Evolutionary conservation across 35 echinoderm and acorn worm genomes (phyloP).

Genomic region (Diadema setosum): DNA sequence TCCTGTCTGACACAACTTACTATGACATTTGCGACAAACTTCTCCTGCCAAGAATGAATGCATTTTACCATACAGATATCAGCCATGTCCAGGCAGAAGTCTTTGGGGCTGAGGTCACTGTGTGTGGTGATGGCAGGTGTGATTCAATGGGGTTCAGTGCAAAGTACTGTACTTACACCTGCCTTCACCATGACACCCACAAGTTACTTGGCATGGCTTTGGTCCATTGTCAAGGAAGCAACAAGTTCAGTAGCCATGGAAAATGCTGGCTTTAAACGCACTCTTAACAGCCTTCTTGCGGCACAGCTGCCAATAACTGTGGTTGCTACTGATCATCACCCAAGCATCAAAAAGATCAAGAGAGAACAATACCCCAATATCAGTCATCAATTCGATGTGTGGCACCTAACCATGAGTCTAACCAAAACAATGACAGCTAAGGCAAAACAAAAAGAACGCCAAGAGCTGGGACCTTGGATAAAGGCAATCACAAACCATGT

Average conservation of each 20-base stretch:
- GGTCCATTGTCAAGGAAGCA: conserved; percentile 27
- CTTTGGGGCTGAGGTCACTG: neutral
- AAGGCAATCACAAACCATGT: conserved; percentile 19
- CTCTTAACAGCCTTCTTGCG: neutral
- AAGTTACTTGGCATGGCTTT: conserved; percentile 8
- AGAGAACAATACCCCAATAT: conserved; percentile 13
- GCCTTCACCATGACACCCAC: conserved; percentile 13
- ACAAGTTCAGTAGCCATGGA: conserved; percentile 55
- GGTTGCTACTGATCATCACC: conserved; percentile 53
- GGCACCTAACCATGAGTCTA: conserved; percentile 31
- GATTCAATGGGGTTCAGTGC: conserved; percentile 55
- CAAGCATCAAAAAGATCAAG: conserved; percentile 6
- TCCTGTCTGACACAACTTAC: conserved; percentile 15
- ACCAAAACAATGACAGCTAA: conserved; percentile 10
- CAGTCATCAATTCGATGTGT: conserved; percentile 54
- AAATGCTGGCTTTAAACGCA: conserved; percentile 15
- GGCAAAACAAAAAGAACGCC: conserved; percentile 9
- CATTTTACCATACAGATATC: neutral
- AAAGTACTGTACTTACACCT: conserved; percentile 39
- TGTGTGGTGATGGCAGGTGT: conserved; percentile 36
- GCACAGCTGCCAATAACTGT: neutral
- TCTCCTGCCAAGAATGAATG: conserved; percentile 20
- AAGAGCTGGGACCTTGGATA: conserved; percentile 23
- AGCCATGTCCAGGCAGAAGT: neutral
- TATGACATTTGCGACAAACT: neutral